Conservation (phyloP, 2,113 vertebrate species). For the Catagonus wagneri region DNA sequence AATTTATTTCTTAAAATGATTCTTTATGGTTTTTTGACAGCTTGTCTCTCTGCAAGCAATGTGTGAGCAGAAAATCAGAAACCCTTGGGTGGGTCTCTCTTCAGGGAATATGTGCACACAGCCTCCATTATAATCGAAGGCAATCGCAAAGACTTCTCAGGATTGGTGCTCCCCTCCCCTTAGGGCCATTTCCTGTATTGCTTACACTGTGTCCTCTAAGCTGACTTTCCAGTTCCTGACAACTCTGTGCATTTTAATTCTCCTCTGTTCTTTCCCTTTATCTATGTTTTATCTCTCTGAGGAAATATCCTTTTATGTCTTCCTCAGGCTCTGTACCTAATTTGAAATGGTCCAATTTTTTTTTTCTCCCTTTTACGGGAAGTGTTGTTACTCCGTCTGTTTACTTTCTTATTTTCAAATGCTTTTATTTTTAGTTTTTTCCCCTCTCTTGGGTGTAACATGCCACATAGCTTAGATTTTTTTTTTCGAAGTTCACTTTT, state of each 20-base stretch:
- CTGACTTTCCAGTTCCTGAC: conserved; percentile 64
- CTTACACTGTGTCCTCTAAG: conserved; percentile 57
- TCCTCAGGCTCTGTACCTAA: conserved; percentile 52
- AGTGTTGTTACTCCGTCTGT: conserved; percentile 60
- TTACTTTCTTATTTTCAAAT: conserved; percentile 70
- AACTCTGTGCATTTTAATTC: conserved; percentile 61
- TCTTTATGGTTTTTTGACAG: conserved; percentile 80
- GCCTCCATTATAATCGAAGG: conserved; percentile 68
- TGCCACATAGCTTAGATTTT: conserved; percentile 79
- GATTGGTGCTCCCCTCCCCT: background rate
- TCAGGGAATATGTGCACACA: conserved; percentile 70
- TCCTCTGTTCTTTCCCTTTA: conserved; percentile 62
- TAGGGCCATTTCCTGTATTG: conserved; percentile 37
- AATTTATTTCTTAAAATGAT: conserved; percentile 83
- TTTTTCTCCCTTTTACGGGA: conserved; percentile 58
- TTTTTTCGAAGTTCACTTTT: conserved; percentile 79
- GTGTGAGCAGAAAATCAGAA: conserved; percentile 83
- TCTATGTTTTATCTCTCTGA: conserved; percentile 70
- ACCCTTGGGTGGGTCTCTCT: conserved; percentile 75
- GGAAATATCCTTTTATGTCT: conserved; percentile 66
- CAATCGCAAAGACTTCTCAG: conserved; percentile 56
- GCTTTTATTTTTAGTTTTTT: conserved; percentile 58
- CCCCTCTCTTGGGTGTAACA: conserved; percentile 69
- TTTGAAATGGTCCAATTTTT: conserved; percentile 63
- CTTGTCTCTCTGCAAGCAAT: conserved; percentile 81